Percentiles rank a stretch among this genome's conserved stretches.
phyloP scores from a whole-genome alignment of 1,140 invertebrate genomes.

The Drosophila watanabei region DNA sequence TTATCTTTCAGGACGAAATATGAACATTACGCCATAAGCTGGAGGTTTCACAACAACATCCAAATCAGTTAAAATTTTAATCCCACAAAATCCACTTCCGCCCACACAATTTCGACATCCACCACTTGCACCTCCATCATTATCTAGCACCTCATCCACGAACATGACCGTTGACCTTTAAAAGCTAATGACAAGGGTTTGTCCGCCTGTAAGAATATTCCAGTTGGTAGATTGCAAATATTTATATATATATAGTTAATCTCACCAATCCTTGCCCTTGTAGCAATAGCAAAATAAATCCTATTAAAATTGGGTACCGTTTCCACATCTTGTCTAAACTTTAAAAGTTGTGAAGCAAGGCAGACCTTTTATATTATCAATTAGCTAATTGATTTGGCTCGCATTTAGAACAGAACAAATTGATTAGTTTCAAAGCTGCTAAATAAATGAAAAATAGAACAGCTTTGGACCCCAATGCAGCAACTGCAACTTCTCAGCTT shows the following conservation, averaged over 20 bases:
- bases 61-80: no score
- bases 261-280: not conserved
- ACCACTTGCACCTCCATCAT: no score
- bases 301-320: not conserved
- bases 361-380: not conserved
- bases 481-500: slow-evolving; percentile 4
- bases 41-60: no score
- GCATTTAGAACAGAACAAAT: not conserved
- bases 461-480: not conserved
- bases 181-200: no score
- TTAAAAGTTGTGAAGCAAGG: not conserved
- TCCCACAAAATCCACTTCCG: no score
- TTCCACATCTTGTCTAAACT: not conserved
- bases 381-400: not conserved
- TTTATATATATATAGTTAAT: not conserved
- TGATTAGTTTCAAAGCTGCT: no score
- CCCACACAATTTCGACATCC: no score
- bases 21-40: not conserved
- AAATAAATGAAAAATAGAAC: not conserved
- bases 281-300: not conserved
- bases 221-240: not conserved
- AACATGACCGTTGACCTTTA: not conserved
- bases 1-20: no score
- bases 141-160: not conserved
- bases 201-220: not conserved